A percentile compares a stretch with the other conserved stretches of the same genome.
phyloP scores from a whole-genome alignment of 2,888 invertebrate genomes.

The Argyresthia goedartella region DNA sequence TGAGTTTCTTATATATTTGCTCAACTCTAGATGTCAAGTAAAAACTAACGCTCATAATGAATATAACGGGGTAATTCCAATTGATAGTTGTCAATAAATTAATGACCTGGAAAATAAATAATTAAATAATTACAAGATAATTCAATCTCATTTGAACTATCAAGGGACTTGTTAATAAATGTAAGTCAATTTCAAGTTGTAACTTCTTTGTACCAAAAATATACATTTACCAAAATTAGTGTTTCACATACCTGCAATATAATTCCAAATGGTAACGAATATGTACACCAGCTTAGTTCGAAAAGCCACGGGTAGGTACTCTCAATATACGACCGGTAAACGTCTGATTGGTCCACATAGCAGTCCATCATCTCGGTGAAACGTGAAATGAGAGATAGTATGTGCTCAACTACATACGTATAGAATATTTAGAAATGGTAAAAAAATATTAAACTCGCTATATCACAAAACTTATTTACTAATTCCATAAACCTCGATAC shows the following conservation, averaged over 20 bases:
- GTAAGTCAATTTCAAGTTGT: too few relatives aligned
- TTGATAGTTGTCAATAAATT: slow-evolving; percentile 50
- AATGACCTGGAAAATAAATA: too few relatives aligned
- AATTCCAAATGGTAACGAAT: slow-evolving; percentile 15
- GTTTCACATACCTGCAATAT: slow-evolving; percentile 23
- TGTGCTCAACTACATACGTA: slow-evolving; percentile 23
- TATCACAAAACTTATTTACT: too few relatives aligned
- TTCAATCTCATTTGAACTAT: too few relatives aligned
- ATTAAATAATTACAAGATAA: too few relatives aligned
- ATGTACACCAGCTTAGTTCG: slow-evolving; percentile 17
- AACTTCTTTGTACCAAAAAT: slow-evolving; percentile 63
- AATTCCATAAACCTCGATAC: too few relatives aligned
- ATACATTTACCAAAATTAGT: too few relatives aligned
- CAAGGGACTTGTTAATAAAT: too few relatives aligned
- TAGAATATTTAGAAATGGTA: too few relatives aligned
- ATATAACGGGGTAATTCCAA: slow-evolving; percentile 79
- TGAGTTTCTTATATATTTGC: slow-evolving; percentile 62
- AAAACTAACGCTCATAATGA: slow-evolving; percentile 75
- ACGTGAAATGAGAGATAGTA: slow-evolving; percentile 18
- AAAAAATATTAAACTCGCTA: too few relatives aligned
- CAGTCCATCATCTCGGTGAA: slow-evolving; percentile 16
- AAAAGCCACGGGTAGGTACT: slow-evolving; percentile 23
- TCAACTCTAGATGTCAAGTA: slow-evolving; percentile 73
- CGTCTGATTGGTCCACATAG: slow-evolving; percentile 2
- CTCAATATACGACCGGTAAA: slow-evolving; percentile 17